Conservation (phyloP, 2,797 vertebrate genomes). For the Micrastur ruficollis region DNA sequence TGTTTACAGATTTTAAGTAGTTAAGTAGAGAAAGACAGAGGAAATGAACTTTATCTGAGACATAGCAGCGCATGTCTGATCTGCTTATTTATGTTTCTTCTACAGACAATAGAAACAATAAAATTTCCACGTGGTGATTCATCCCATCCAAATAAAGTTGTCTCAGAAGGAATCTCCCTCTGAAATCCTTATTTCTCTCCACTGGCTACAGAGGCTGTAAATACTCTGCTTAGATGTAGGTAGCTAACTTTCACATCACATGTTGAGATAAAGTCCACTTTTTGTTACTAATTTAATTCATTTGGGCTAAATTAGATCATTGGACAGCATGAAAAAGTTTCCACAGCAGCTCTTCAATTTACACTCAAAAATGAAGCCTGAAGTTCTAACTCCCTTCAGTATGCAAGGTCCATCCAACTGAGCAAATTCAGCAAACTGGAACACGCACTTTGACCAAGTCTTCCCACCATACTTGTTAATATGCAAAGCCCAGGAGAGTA, state of each 20-base stretch:
- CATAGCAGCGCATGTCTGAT: background rate
- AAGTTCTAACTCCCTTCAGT: background rate
- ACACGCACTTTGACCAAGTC: background rate
- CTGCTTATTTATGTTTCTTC: slow-evolving; percentile 6
- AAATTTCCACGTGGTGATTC: background rate
- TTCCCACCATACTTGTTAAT: background rate
- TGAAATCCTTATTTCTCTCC: background rate
- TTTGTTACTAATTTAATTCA: background rate
- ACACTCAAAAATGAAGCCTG: background rate
- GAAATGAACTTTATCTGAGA: slow-evolving; percentile 25
- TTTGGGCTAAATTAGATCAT: background rate
- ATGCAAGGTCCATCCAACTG: background rate
- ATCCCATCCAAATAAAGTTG: background rate
- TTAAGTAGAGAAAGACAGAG: background rate
- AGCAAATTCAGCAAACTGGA: background rate
- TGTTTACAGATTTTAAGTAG: background rate
- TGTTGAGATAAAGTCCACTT: background rate
- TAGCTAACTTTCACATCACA: background rate
- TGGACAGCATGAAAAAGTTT: background rate
- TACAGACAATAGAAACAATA: background rate
- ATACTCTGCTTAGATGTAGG: background rate
- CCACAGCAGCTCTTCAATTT: background rate
- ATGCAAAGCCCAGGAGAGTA: background rate
- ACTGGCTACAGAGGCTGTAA: background rate
- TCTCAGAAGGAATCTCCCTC: background rate